Conservation (phyloP, 2,113 vertebrate genomes). For the Apteryx mantelli region DNA sequence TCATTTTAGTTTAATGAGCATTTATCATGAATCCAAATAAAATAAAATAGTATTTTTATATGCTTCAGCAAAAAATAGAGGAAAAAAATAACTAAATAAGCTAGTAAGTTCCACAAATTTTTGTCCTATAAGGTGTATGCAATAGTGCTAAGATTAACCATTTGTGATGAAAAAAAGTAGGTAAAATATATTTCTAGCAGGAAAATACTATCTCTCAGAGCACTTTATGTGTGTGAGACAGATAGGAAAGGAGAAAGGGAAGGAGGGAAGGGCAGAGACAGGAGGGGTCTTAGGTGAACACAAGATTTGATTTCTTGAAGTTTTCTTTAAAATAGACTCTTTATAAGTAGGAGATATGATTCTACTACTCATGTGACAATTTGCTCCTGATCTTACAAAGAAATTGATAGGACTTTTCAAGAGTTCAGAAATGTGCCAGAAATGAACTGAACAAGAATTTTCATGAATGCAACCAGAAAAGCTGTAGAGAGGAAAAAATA, state of each 20-base stretch:
- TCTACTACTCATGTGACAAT: neutral
- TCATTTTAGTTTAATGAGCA: neutral
- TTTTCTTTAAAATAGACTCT: neutral
- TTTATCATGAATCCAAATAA: neutral
- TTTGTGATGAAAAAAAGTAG: neutral
- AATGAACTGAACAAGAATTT: neutral
- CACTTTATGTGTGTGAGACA: neutral
- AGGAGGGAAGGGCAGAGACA: neutral
- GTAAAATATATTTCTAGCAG: neutral
- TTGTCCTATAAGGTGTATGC: neutral
- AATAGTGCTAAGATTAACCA: neutral
- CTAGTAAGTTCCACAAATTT: neutral
- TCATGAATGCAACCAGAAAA: neutral
- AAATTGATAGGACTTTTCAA: neutral
- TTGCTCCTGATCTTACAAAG: neutral
- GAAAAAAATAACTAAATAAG: neutral
- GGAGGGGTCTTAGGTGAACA: neutral
- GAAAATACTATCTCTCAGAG: neutral
- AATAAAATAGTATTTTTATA: neutral
- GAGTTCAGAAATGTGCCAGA: neutral
- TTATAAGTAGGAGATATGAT: neutral
- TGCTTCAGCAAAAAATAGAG: neutral
- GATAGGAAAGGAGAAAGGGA: neutral
- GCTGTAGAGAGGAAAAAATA: neutral
- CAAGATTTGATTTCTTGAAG: neutral